Evolutionary conservation across 2,113 vertebrate genomes (phyloP).

Genomic region (Elephas maximus): DNA sequence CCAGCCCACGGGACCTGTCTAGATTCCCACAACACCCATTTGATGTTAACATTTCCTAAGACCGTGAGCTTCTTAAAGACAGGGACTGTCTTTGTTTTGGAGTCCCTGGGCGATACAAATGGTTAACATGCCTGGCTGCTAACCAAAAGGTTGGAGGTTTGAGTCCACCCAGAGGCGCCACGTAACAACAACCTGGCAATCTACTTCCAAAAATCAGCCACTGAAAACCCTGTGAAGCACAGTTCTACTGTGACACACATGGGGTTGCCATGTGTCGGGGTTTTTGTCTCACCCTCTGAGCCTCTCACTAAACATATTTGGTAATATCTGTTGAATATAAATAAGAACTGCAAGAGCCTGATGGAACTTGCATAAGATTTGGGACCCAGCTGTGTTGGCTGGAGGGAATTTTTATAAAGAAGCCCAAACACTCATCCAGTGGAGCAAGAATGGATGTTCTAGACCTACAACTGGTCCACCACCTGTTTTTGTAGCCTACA

Average conservation of each 20-base stretch:
- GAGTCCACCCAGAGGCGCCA: not conserved
- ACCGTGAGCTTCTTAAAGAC: not conserved
- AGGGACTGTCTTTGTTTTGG: not conserved
- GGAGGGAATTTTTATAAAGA: not conserved
- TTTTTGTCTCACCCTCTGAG: not conserved
- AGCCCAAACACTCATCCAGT: not conserved
- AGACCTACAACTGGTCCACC: not conserved
- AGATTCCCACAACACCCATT: not conserved
- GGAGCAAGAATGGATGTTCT: not conserved
- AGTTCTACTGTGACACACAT: not conserved
- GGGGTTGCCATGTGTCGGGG: not conserved
- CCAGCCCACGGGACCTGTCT: not conserved
- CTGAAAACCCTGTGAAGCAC: not conserved
- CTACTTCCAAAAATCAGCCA: not conserved
- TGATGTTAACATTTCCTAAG: not conserved
- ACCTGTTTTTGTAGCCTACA: not conserved
- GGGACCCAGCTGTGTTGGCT: not conserved
- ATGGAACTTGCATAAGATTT: accelerated
- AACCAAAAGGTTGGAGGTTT: not conserved
- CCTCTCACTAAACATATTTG: accelerated
- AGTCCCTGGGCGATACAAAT: not conserved
- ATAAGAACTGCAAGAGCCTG: not conserved
- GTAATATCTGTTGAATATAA: not conserved
- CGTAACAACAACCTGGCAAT: not conserved
- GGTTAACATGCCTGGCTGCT: not conserved